Conservation (phyloP, 2,113 vertebrate species). For the Varanus komodoensis region DNA sequence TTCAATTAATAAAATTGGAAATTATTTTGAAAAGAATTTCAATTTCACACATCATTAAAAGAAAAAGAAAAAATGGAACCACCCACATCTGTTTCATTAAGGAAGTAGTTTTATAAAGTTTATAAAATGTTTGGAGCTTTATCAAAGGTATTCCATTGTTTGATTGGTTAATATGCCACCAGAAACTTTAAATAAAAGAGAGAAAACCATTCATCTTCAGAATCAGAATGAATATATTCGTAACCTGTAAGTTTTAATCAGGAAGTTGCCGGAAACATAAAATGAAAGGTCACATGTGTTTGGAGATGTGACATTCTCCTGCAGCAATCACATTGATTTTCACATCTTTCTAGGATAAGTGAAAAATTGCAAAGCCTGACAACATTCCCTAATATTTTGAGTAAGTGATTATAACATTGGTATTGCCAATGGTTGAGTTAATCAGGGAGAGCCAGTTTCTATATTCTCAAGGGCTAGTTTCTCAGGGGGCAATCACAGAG, state of each 20-base stretch:
- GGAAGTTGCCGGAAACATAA: constrained; percentile 30
- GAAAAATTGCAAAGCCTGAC: constrained; percentile 4
- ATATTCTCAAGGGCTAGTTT: neutral
- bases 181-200: constrained; percentile 45
- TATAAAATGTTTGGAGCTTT: constrained; percentile 44
- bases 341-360: neutral
- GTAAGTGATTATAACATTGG: constrained; percentile 8
- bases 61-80: neutral
- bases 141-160: constrained; percentile 51
- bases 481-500: neutral
- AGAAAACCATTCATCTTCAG: constrained; percentile 35
- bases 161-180: constrained; percentile 46
- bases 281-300: neutral
- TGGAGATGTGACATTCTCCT: neutral
- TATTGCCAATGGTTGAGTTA: neutral
- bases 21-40: neutral
- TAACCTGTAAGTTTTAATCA: constrained; percentile 11
- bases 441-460: neutral
- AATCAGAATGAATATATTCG: constrained; percentile 22
- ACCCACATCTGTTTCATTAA: constrained; percentile 13
- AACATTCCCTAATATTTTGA: constrained; percentile 11
- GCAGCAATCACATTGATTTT: constrained; percentile 6
- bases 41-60: neutral
- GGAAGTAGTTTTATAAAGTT: constrained; percentile 4
- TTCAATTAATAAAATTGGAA: too few relatives aligned